Evolutionary conservation across 2,797 vertebrate genomes (phyloP), one percentile per base, ranked within the genome.

Genomic region (Sebastes taczanowskii): DNA sequence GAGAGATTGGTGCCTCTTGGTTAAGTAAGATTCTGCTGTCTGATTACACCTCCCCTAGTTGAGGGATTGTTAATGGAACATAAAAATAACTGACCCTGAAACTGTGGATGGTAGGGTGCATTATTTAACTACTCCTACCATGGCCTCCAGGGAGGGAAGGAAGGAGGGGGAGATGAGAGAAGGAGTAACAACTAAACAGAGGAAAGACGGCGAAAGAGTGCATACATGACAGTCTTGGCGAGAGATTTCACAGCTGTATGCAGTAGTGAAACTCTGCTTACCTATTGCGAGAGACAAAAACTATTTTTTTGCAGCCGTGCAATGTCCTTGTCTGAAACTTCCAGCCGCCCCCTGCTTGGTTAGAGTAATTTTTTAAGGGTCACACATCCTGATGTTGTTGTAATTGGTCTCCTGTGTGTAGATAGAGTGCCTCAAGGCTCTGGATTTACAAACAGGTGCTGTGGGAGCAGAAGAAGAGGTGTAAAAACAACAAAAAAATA

Each of bases 381-480:
- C 84, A 78, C 64, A 73, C 84, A 85, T 89, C 71, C 80, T 85
- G 81, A 85, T 83, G 82, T 78, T 85, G 74, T 79, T 76, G 74
- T 94, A 93, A 94, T 94, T 94, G 92, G 92, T 94, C 93, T 88
- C 94, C 64, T 80, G 92, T 90, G 93, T 87, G 74, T 56, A 60
- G 76, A 78, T 88, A 79, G 60, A 86, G 77, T 77, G 88, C 92
- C 91, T 90, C 27, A 66, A 89, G 93, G 89, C 88, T 83, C 69
- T 38, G 83, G 71, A 73, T 89, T 65, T 84, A 77, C 80, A 89
- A 89, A 89, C 85, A 91, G 89, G 88, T 93, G 86, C 58, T 72
- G 65, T 55, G 77, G 71, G 86, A 90, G 73, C 38, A 70, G 77
- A 76, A 60, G 42, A 71, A 61, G 63, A 80, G 56, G 77, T 61